Percentiles rank a stretch among this genome's conserved stretches.
These are phyloP conservation scores for Flabesymbios commensalis DNA, from an alignment of 2,888 invertebrate species.

Conservation along the genomic window DNA sequence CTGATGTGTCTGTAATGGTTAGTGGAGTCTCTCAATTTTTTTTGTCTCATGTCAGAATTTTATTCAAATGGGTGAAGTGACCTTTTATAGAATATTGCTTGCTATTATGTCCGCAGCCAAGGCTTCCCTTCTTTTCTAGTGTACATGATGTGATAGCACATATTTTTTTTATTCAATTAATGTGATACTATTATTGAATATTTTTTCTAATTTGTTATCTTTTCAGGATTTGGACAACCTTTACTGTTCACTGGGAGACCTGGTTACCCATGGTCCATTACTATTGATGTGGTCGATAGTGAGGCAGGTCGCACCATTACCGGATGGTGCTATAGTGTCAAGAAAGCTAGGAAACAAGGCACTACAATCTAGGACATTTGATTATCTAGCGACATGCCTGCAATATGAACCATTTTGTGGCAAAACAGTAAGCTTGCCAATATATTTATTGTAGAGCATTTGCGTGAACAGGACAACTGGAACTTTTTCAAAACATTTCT, in stretches of 20 bases:
- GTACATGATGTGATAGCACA: neutral
- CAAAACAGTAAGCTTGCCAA: conserved; percentile 43
- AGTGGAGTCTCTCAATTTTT: too few species aligned
- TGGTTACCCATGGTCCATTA: conserved; percentile 52
- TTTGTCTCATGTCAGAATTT: too few species aligned
- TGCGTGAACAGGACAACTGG: too few species aligned
- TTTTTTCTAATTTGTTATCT: neutral
- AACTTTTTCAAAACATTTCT: too few species aligned
- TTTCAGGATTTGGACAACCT: conserved; percentile 37
- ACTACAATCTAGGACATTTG: conserved; percentile 49
- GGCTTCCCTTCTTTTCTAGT: too few species aligned
- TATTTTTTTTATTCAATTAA: neutral
- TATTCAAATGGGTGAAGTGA: too few species aligned
- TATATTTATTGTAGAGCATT: too few species aligned
- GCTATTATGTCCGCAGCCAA: too few species aligned
- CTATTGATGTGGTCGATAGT: conserved; percentile 58
- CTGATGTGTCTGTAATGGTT: too few species aligned
- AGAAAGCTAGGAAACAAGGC: conserved; percentile 53
- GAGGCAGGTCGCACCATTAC: conserved; percentile 39
- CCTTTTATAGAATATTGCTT: too few species aligned
- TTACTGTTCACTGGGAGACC: conserved; percentile 41
- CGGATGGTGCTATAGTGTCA: conserved; percentile 30
- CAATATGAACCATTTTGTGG: conserved; percentile 48
- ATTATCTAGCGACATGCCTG: conserved; percentile 45
- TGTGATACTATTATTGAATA: neutral